Base-by-base conservation (phyloP, 1,140 invertebrate species). In the Zaprionus camerounensis region DNA sequence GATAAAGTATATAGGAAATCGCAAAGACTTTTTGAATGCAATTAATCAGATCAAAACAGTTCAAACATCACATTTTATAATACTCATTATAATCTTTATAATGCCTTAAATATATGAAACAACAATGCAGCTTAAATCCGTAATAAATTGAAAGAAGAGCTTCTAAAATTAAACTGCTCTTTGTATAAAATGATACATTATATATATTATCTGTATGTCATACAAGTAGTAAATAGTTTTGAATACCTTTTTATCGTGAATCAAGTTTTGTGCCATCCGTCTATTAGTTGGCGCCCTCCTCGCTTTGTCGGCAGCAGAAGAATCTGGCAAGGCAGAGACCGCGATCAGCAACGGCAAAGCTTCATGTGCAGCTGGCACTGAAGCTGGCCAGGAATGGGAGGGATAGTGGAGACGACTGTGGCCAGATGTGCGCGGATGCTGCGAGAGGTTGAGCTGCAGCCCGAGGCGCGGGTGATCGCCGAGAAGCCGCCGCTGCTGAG, bases 381-480 rank as follows among this genome's bases (percentile, higher is more conserved):
- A 9, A 31, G 28, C 28, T 31, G 46, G 41, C 41, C 41, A 46
- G 41, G 46, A 51, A 51, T 51, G 20, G 22, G 20, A 24, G 3
- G 46, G 20, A 49, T 12, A 51, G 46, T 0, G 5, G 22, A 22
- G n/a, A 49, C 9, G 46, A 51, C 11, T 22, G 46, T 57, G 26
- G 55, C 70, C 70, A 72, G 63, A 63, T 72, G 70, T 44, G 36
- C 64, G 53, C 34, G 46, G 49, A 31, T 28, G 53, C 22, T 38
- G 49, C 31, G 22, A 12, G 20, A n/a, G 28, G 5, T 26, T 22
- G 57, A 20, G 61, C 15, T 26, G 49, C 22, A 9, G 55, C 65
- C 65, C 31, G 38, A 58, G 65, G 57, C 58, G 65, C 65, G 65
- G 56, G 65, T 55, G 64, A 61, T 26, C 65, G 31, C 57, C 56